Conservation (phyloP, 2,113 vertebrate genomes). For the Tyto alba region DNA sequence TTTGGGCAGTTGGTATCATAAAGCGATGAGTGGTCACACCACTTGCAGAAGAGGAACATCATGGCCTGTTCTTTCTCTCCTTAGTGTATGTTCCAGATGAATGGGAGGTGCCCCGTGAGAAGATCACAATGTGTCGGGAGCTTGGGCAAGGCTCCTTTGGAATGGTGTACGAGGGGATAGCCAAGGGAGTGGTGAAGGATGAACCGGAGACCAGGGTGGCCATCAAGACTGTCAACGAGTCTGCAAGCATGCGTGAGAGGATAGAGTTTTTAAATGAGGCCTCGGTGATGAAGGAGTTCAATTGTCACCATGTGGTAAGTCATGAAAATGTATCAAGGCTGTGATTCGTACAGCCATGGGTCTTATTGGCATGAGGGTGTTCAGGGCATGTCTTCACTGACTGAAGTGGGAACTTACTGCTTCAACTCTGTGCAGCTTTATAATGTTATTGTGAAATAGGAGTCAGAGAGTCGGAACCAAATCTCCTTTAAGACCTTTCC, state of each 20-base stretch:
- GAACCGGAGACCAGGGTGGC: slow-evolving; percentile 93
- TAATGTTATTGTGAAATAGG: not conserved
- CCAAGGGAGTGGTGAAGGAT: slow-evolving; percentile 94
- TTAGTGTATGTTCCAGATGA: slow-evolving; percentile 95
- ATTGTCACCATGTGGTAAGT: slow-evolving; percentile 98
- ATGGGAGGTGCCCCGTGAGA: slow-evolving; percentile 97
- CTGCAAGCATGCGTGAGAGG: slow-evolving; percentile 94
- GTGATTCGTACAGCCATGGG: not conserved
- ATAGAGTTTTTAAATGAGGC: slow-evolving; percentile 98
- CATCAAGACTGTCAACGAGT: slow-evolving; percentile 97
- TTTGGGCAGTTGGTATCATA: rapidly evolving
- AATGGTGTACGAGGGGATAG: slow-evolving; percentile 97
- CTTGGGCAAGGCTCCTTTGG: slow-evolving; percentile 97
- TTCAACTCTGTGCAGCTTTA: not conserved
- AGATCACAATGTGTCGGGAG: slow-evolving; percentile 93
- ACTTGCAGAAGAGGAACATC: not conserved
- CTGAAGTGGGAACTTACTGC: not conserved
- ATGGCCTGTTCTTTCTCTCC: not conserved
- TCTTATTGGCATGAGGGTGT: not conserved
- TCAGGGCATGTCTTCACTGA: rapidly evolving
- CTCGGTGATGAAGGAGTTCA: slow-evolving; percentile 99
- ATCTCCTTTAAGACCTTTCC: not conserved
- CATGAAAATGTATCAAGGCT: not conserved
- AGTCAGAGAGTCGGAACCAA: not conserved
- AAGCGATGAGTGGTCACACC: not conserved